These are phyloP conservation scores for Montipora efflorescens DNA, from an alignment of 64 coral and sea anemone genomes.

Conservation along the genomic window DNA sequence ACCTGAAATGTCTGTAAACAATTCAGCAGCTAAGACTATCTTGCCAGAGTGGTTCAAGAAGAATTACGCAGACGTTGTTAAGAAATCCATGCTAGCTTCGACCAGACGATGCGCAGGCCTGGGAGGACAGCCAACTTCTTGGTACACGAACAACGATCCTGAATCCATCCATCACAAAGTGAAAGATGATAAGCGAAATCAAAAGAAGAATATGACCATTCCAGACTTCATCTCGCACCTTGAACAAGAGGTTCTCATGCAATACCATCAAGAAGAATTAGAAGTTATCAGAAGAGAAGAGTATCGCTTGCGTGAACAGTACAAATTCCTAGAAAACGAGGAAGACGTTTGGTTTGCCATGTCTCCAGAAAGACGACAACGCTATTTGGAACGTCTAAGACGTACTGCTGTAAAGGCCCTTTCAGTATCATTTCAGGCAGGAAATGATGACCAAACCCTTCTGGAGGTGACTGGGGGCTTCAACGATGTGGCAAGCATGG, in stretches of 20 bases:
- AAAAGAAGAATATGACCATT: conserved; percentile 11
- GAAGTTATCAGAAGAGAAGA: background rate
- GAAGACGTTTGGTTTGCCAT: conserved; percentile 6
- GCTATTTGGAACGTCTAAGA: background rate
- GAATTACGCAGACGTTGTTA: conserved; percentile 7
- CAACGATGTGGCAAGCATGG: too few relatives aligned
- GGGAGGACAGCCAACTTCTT: conserved; percentile 1
- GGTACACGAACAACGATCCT: too few relatives aligned
- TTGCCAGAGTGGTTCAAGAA: conserved; percentile 3
- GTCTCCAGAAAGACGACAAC: conserved; percentile 14
- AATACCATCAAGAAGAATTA: conserved; percentile 12
- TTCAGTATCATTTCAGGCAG: background rate
- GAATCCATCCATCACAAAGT: too few relatives aligned
- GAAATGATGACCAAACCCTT: too few relatives aligned
- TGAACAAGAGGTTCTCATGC: conserved; percentile 6
- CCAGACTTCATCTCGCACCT: conserved; percentile 5
- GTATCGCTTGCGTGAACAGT: too few relatives aligned
- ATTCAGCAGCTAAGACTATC: too few relatives aligned
- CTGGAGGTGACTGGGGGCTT: too few relatives aligned
- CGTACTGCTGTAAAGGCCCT: conserved; percentile 8
- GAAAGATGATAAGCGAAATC: too few relatives aligned
- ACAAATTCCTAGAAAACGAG: background rate
- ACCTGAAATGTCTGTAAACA: too few relatives aligned
- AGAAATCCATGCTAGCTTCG: conserved; percentile 1
- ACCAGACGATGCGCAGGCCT: background rate